Evolutionary conservation across 2,888 invertebrate species (phyloP), one percentile per base, ranked within the genome.

Genomic region (Drosophila buzzatii): DNA sequence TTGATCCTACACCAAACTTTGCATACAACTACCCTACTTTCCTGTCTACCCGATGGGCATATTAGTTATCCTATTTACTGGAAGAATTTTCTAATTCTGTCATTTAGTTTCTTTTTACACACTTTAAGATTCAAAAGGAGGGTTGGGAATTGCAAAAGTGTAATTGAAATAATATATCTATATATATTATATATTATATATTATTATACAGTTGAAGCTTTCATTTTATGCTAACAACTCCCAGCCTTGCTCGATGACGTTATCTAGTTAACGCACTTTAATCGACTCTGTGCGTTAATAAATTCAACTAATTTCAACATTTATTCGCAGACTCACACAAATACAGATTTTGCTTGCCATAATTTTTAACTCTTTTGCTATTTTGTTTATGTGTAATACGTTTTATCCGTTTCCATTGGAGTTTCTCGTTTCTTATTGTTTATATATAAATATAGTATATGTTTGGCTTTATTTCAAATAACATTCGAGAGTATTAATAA

Each of bases 281-380:
- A 31, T 23, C 39, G 42, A 67, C 58, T 27, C 27, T 51, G 23
- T 51, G 72, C 72, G 55, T 47, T 56, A 60, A 52, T 65, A 35
- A 57, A 61, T 45, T 33, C 7, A 53, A 20, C 27, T 51, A 55
- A 39, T 12, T 53, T 16, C 53, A 51, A 49, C 20, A 57, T 70
- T 69, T 52, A 35, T 65, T 65, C 52, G 53, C 31, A 33, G 57
- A 42, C 31, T 75, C 16, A 45, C 44, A n/a, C 31, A 55, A 35
- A 47, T 37, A 53, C n/a, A 47, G 37, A 31, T 65, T 44, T 57
- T 63, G 76, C 76, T 80, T 80, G 76, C 73, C 47, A 64, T 73
- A 45, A 63, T 64, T 55, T 33, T 53, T 58, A 57, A 31, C 23
- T 72, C 42, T 58, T 80, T 70, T 80, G 81, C 76, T 63, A 65